These are phyloP conservation scores for Daubentonia madagascariensis DNA, from an alignment of 2,113 vertebrate species.

Conservation along the genomic window DNA sequence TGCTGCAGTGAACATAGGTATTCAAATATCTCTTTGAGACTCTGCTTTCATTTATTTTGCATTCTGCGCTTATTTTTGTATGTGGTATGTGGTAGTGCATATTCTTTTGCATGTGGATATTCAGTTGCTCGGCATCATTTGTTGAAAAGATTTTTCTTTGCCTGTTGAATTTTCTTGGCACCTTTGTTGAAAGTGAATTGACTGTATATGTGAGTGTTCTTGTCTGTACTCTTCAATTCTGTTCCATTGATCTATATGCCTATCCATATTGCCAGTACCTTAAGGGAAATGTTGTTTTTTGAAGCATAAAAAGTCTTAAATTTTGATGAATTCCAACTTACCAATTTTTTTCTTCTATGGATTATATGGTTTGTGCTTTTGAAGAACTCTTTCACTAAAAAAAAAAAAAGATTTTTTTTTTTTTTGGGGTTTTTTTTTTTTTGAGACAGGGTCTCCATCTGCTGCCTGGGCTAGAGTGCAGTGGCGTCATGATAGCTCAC, in stretches of 20 bases:
- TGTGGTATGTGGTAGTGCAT: not conserved
- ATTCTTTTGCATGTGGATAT: not conserved
- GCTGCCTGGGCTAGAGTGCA: no score
- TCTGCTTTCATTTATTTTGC: not conserved
- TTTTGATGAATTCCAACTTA: not conserved
- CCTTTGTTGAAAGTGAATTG: not conserved
- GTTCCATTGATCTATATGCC: not conserved
- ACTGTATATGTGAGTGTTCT: not conserved
- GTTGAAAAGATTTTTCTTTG: not conserved
- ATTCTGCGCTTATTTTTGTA: not conserved
- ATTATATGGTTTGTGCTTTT: not conserved
- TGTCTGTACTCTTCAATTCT: not conserved
- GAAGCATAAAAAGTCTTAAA: not conserved
- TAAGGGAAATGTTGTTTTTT: not conserved
- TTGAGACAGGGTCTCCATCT: no score
- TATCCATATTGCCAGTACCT: not conserved
- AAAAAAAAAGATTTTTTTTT: not conserved
- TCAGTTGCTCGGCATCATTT: not conserved
- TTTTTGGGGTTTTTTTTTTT: no score
- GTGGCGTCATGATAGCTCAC: no score
- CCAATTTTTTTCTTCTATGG: not conserved
- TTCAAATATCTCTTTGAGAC: not conserved
- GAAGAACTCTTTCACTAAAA: not conserved
- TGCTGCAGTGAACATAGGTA: not conserved
- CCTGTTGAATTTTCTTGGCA: not conserved